Conservation (phyloP, 37 sponge, comb jelly and placozoan species). For the Beroe forskalii region DNA sequence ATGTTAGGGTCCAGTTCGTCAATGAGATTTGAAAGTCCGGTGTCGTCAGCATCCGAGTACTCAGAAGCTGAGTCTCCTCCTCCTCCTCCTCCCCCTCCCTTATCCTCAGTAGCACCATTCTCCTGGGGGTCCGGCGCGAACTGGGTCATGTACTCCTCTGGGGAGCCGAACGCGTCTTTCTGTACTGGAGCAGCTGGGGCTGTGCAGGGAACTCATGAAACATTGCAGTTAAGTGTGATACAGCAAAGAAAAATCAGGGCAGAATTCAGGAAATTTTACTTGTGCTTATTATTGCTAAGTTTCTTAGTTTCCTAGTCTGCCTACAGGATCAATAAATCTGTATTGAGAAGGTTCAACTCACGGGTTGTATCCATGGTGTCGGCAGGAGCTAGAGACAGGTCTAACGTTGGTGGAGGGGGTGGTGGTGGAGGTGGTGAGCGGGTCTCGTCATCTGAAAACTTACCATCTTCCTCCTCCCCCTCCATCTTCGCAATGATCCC, state of each 20-base stretch:
- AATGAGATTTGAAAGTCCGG: constrained; percentile 7
- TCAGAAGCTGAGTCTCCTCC: constrained; percentile 33
- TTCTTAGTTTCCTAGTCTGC: too few species aligned
- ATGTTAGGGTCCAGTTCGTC: constrained; percentile 48
- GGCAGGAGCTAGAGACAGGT: constrained; percentile 14
- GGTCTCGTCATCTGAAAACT: constrained; percentile 57
- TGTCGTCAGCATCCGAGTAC: constrained; percentile 19
- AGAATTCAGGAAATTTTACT: too few species aligned
- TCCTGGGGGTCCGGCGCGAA: not conserved
- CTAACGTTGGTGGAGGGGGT: constrained; percentile 19
- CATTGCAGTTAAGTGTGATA: too few species aligned
- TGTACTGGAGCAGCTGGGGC: too few species aligned
- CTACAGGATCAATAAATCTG: too few species aligned
- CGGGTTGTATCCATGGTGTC: too few species aligned
- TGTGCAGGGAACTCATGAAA: too few species aligned
- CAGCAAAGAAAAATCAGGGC: too few species aligned
- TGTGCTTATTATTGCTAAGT: too few species aligned
- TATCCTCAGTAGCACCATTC: not conserved
- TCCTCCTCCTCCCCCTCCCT: not conserved
- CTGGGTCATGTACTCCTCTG: constrained; percentile 20
- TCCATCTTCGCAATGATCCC: not conserved
- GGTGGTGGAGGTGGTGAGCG: constrained; percentile 40
- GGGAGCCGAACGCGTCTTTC: not conserved
- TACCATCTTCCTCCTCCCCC: constrained; percentile 11
- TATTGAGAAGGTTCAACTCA: too few species aligned